phyloP scores from a whole-genome alignment of 2,797 vertebrate genomes.

The Acanthurus leucopareius region DNA sequence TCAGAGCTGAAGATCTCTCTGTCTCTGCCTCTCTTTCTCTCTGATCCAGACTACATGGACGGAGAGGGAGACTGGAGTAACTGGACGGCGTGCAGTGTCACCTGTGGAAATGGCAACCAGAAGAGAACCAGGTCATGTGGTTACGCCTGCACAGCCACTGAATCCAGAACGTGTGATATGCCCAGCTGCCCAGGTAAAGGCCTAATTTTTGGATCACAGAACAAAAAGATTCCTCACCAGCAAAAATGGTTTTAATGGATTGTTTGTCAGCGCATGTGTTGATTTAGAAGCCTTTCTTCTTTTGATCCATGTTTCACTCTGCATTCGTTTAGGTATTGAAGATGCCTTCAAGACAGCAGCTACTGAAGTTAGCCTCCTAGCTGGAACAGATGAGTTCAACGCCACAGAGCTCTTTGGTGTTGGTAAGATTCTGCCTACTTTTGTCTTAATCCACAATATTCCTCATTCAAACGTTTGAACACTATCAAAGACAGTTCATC shows the following conservation, averaged over 20 bases:
- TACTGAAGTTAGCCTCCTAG: constrained; percentile 95
- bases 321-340: constrained; percentile 89
- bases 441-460: constrained; percentile 41
- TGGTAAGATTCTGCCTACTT: constrained; percentile 86
- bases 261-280: constrained; percentile 1
- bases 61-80: constrained; percentile 95
- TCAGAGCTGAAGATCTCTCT: constrained; percentile 72
- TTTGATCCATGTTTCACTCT: constrained; percentile 33
- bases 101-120: constrained; percentile 93
- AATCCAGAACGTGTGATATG: constrained; percentile 94
- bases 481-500: constrained; percentile 65
- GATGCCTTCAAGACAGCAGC: constrained; percentile 97
- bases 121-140: constrained; percentile 95
- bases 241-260: neutral
- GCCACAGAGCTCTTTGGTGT: constrained; percentile 97
- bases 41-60: constrained; percentile 90
- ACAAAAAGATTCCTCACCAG: neutral
- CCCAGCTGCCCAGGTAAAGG: constrained; percentile 92
- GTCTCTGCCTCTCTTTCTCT: constrained; percentile 48
- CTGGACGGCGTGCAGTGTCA: constrained; percentile 94
- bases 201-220: neutral
- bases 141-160: constrained; percentile 94
- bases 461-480: constrained; percentile 52
- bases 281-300: constrained; percentile 21
- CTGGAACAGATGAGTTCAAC: constrained; percentile 96